A percentile compares a stretch with the other conserved stretches of the same genome.
Evolutionary conservation across 2,113 vertebrate genomes (phyloP).

Genomic region (Gyps fulvus): DNA sequence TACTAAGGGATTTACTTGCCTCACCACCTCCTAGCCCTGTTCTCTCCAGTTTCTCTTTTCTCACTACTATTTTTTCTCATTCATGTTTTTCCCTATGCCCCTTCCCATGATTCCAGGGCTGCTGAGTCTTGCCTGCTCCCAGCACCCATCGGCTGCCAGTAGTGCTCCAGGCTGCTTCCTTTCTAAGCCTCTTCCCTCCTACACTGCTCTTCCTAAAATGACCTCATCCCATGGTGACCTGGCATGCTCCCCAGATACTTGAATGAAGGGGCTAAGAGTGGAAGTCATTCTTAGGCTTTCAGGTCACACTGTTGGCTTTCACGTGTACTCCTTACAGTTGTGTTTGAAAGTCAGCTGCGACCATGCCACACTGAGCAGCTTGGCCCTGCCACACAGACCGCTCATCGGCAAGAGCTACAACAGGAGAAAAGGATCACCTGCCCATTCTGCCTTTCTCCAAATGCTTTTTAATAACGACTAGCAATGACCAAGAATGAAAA

Average conservation of each 20-base stretch:
- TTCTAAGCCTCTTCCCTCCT: background rate
- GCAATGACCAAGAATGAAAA: background rate
- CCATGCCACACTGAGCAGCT: no score
- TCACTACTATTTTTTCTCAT: background rate
- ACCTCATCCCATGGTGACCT: rapidly evolving
- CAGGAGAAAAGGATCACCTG: background rate
- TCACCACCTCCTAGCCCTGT: background rate
- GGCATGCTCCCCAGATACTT: background rate
- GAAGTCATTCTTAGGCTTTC: background rate
- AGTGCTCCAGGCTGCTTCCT: background rate
- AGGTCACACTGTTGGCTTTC: background rate
- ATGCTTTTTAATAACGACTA: background rate
- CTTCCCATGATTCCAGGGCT: background rate
- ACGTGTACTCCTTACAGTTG: background rate
- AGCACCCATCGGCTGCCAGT: background rate
- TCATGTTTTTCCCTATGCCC: background rate
- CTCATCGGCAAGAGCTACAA: background rate
- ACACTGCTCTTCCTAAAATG: background rate
- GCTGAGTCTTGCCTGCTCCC: background rate
- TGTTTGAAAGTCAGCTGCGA: background rate
- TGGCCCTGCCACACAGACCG: background rate
- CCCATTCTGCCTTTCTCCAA: background rate
- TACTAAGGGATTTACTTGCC: background rate
- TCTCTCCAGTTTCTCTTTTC: background rate
- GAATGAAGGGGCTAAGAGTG: background rate